phyloP scores from a whole-genome alignment of 2,113 vertebrate genomes.

The Sturnira hondurensis region DNA sequence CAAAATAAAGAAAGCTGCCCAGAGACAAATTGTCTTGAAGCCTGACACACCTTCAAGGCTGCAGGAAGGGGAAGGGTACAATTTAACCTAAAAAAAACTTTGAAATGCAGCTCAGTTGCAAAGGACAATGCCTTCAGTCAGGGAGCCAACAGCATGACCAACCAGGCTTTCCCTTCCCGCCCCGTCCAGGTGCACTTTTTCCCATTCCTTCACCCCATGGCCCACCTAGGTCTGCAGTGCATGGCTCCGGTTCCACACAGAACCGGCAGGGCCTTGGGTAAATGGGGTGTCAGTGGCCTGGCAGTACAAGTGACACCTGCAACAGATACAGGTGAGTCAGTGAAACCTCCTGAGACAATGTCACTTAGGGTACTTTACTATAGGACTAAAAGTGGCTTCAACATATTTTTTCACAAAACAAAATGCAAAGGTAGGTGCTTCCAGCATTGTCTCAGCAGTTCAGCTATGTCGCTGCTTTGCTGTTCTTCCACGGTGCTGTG shows the following conservation, averaged over 20 bases:
- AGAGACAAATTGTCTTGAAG: background rate
- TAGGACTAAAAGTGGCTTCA: background rate
- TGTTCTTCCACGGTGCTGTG: no score
- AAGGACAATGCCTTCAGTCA: background rate
- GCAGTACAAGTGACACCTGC: background rate
- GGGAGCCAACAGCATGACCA: no score
- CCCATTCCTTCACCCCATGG: background rate
- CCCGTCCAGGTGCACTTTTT: background rate
- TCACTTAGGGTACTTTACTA: background rate
- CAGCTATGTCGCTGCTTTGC: background rate
- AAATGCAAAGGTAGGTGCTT: background rate
- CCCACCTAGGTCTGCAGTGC: fast-evolving
- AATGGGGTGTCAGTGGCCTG: background rate
- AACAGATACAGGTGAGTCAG: background rate
- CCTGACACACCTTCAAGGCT: background rate
- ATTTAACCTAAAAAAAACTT: background rate
- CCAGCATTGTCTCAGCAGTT: background rate
- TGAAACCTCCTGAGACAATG: background rate
- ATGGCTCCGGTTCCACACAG: background rate
- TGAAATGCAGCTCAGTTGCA: background rate
- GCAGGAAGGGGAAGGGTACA: background rate
- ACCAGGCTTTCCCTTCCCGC: no score
- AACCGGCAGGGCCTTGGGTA: background rate
- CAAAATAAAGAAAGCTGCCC: background rate
- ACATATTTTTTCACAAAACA: background rate